Evolutionary conservation across 2,797 vertebrate species (phyloP).

Genomic region (Chrosomus eos): DNA sequence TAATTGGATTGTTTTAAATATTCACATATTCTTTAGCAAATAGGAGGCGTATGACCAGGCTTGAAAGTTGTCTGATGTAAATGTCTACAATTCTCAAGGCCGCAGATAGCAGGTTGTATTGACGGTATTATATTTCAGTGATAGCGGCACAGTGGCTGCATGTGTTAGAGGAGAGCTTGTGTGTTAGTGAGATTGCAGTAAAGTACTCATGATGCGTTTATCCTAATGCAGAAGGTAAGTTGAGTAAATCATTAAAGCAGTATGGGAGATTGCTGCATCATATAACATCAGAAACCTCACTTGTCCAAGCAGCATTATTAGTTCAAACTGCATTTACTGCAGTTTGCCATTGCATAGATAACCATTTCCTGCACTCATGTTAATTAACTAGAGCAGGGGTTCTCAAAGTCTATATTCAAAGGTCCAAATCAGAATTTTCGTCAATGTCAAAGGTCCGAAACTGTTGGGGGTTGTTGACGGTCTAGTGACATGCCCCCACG

Average conservation of each 20-base stretch:
- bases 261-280: background rate
- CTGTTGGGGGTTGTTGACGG: too few relatives aligned
- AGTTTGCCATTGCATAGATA: background rate
- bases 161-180: conserved; percentile 15
- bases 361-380: background rate
- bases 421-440: too few relatives aligned
- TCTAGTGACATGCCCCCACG: too few relatives aligned
- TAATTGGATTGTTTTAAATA: background rate
- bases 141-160: background rate
- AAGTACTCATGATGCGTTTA: conserved; percentile 9
- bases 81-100: background rate
- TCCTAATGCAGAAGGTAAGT: conserved; percentile 5
- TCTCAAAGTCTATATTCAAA: too few relatives aligned
- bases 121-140: background rate
- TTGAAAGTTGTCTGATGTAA: background rate
- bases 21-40: background rate
- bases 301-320: background rate
- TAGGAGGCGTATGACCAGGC: background rate
- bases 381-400: conserved; percentile 1
- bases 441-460: too few relatives aligned
- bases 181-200: background rate
- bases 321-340: background rate
- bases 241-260: background rate
- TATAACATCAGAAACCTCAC: background rate
- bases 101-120: background rate